A percentile compares a stretch with the other conserved stretches of the same genome.
These are phyloP conservation scores for Drosophila merina DNA, from an alignment of 2,888 invertebrate genomes.

Conservation along the genomic window DNA sequence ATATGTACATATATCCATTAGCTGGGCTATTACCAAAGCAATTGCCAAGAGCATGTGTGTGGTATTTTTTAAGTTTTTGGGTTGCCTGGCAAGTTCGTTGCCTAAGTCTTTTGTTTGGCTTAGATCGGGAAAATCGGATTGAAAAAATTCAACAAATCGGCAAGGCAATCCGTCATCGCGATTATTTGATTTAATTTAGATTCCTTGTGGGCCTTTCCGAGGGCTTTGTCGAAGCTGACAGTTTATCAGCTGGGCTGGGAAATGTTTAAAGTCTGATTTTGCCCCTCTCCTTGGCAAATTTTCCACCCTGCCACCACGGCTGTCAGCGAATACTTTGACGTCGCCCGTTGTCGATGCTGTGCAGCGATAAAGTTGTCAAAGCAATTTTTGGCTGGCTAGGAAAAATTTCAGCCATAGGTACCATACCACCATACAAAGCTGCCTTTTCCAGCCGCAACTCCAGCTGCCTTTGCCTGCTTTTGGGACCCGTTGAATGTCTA, in stretches of 20 bases:
- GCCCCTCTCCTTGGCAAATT: constrained; percentile 5
- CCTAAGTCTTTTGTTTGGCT: constrained; percentile 68
- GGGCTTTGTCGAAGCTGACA: constrained; percentile 58
- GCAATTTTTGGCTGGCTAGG: constrained; percentile 72
- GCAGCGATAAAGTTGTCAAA: constrained; percentile 75
- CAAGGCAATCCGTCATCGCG: constrained; percentile 63
- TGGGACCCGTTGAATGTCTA: constrained; percentile 74
- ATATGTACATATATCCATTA: constrained; percentile 23
- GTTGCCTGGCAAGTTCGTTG: constrained; percentile 60
- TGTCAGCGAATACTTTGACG: constrained; percentile 46
- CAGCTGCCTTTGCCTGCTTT: constrained; percentile 52
- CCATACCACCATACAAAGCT: constrained; percentile 21
- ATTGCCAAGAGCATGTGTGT: constrained; percentile 51
- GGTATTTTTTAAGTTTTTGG: constrained; percentile 48
- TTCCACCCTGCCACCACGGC: constrained; percentile 11
- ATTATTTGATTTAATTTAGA: constrained; percentile 78
- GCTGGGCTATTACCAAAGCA: constrained; percentile 22
- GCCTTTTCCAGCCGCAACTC: constrained; percentile 27
- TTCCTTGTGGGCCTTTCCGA: constrained; percentile 54
- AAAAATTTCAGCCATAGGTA: constrained; percentile 65
- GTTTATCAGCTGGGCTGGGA: constrained; percentile 67
- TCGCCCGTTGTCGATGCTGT: constrained; percentile 68
- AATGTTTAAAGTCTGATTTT: constrained; percentile 56
- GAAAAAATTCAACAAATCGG: constrained; percentile 17
- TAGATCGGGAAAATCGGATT: background rate